phyloP scores from a whole-genome alignment of 2,888 invertebrate species.

The Cryptocephalus moraei region DNA sequence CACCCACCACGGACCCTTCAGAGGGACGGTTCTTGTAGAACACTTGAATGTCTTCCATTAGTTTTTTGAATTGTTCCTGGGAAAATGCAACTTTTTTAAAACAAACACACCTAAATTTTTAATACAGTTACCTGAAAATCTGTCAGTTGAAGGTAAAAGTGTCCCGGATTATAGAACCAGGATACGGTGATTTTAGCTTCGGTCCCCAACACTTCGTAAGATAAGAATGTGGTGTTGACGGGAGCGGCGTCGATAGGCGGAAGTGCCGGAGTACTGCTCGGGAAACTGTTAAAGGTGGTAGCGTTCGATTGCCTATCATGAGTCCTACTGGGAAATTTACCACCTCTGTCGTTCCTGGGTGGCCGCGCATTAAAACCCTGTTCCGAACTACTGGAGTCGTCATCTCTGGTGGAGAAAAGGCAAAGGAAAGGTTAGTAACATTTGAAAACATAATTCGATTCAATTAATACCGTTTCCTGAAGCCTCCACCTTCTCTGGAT shows the following conservation, averaged over 20 bases:
- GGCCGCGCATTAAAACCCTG: too few species aligned
- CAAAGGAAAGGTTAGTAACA: too few species aligned
- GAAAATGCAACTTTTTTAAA: neutral
- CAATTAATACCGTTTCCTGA: too few species aligned
- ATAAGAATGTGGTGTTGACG: constrained; percentile 18
- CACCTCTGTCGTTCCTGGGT: too few species aligned
- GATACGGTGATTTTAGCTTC: constrained; percentile 51
- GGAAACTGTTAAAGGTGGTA: constrained; percentile 6
- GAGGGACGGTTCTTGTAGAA: constrained; percentile 44
- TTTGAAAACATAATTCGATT: too few species aligned
- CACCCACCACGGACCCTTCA: constrained; percentile 42
- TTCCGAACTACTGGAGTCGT: too few species aligned
- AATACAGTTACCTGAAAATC: constrained; percentile 20
- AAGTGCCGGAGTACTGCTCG: constrained; percentile 21
- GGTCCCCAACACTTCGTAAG: constrained; percentile 34
- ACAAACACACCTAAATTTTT: neutral
- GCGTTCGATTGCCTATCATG: too few species aligned
- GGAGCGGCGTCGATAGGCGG: constrained; percentile 23
- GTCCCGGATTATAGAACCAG: constrained; percentile 67
- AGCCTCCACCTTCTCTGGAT: too few species aligned
- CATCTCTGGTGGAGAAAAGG: too few species aligned
- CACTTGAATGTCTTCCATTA: constrained; percentile 63
- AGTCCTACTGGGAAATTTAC: too few species aligned
- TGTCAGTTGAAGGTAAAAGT: constrained; percentile 47
- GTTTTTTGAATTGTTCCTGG: constrained; percentile 47